Conservation (phyloP, 2,113 vertebrate genomes). For the Cyprinodon tularosa region DNA sequence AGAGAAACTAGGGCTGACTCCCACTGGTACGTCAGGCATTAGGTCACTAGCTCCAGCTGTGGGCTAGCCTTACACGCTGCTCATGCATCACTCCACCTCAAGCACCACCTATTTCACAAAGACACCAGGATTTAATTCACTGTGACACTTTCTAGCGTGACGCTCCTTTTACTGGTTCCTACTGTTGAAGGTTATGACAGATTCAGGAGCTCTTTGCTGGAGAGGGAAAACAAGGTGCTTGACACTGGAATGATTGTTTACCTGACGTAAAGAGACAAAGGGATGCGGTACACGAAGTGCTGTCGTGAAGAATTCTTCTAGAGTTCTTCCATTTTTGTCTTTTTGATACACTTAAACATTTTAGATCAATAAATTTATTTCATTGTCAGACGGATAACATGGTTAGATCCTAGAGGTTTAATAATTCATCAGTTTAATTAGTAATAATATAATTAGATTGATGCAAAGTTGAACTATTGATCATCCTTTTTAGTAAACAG, state of each 20-base stretch:
- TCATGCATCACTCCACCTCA: background rate
- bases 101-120: background rate
- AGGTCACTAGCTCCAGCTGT: conserved; percentile 3
- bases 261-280: no score
- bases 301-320: no score
- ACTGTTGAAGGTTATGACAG: background rate
- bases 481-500: no score
- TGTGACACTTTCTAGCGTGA: conserved; percentile 2
- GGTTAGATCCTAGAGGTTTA: no score
- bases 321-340: no score
- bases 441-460: no score
- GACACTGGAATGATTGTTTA: background rate
- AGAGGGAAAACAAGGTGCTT: background rate
- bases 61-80: background rate
- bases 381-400: no score
- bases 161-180: background rate
- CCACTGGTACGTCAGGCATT: background rate
- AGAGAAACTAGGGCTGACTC: background rate
- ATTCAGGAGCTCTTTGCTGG: background rate
- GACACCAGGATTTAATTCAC: background rate
- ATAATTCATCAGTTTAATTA: no score
- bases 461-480: no score
- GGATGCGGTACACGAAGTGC: no score
- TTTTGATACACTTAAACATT: no score
- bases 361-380: no score